Evolutionary conservation across 2,113 vertebrate genomes (phyloP), one percentile per base, ranked within the genome.

Genomic region (Ellobius talpinus): DNA sequence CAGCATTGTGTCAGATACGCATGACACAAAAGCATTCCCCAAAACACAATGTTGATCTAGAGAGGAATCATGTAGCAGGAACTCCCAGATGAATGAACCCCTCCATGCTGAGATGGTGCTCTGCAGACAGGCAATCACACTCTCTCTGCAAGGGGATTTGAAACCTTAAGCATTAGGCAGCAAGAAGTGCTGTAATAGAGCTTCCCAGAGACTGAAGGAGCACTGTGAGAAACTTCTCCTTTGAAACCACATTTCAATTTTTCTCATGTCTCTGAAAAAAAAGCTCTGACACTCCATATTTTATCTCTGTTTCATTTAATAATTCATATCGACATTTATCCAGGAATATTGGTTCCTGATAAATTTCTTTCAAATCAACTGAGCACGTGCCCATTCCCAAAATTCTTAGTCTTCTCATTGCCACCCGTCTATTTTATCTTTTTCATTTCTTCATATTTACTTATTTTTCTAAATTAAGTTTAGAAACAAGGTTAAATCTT

Each of bases 251-350:
- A 96, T 96, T 96, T 97, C 91, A 97, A 95, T 98, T 98, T 94
- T 74, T 93, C 63, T 39, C 14, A 1, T 95, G 92, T 95, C 61
- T 97, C 74, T 65, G 45, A 70, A 96, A 93, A 93, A 96, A 98
- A 98, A 92, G 90, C 21, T 98, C 97, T 98, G 95, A 97, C 95
- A 96, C 85, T 94, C 94, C 97, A 9, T 95, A 97, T 98, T 98
- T 98, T 98, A 94, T 87, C 70, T 77, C n/a, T 68, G 39, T 96
- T 98, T 94, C 90, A 97, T 98, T 98, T 98, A 98, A 98, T 98
- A 98, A 98, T 98, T 97, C 92, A 97, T 96, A 98, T 92, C 4
- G 95, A 97, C 96, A 94, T 98, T 97, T 97, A 97, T 81, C 91
- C 93, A 95, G 94, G 86, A 94, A 98, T 17, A 94, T 5, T 39